Conservation (phyloP, 2,797 vertebrate genomes). For the Gymnodraco acuticeps region DNA sequence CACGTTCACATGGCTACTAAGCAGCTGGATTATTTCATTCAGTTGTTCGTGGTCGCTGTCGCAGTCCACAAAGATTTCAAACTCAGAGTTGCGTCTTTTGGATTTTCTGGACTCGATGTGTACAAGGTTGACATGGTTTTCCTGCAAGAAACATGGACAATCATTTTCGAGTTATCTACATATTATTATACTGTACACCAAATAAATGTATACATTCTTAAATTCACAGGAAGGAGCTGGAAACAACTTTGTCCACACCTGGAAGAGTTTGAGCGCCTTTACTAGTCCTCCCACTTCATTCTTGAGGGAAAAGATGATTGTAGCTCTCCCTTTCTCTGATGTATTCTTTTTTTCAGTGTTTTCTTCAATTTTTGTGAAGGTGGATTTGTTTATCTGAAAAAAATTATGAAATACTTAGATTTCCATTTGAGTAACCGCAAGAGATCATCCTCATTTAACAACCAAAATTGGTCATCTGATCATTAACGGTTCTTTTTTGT, state of each 20-base stretch:
- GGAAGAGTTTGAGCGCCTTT: constrained; percentile 96
- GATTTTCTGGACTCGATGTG: constrained; percentile 98
- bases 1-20: constrained; percentile 90
- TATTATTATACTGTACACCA: not conserved
- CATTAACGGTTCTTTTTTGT: not conserved
- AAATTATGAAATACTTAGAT: not conserved
- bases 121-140: constrained; percentile 95
- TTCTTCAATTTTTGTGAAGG: constrained; percentile 92
- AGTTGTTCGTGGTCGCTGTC: constrained; percentile 95
- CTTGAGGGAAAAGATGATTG: constrained; percentile 96
- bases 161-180: not conserved
- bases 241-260: constrained; percentile 79
- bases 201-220: not conserved
- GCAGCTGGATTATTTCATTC: constrained; percentile 93
- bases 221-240: not conserved
- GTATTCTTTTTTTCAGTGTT: constrained; percentile 92
- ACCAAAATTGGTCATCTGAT: not conserved
- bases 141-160: constrained; percentile 80
- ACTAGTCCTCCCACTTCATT: constrained; percentile 98
- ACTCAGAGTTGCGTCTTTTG: constrained; percentile 94
- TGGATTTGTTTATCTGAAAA: constrained; percentile 89
- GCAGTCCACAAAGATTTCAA: constrained; percentile 97
- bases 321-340: constrained; percentile 88
- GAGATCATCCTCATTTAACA: not conserved
- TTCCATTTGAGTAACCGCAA: not conserved